phyloP scores from a whole-genome alignment of 23 tunicate species.

The Styela plicata region DNA sequence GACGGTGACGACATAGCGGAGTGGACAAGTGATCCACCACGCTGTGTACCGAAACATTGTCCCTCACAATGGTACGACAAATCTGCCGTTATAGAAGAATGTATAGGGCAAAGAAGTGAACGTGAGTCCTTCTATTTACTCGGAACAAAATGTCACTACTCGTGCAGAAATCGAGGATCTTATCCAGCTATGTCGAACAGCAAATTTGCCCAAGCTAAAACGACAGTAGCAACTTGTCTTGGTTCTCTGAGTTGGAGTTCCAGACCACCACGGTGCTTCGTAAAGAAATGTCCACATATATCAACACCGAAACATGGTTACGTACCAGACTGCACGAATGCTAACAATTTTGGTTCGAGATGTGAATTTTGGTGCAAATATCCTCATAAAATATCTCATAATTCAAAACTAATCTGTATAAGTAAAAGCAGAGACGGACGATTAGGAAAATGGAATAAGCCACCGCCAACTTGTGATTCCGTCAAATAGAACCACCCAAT shows the following conservation, averaged over 20 bases:
- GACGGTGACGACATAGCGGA: constrained; percentile 19
- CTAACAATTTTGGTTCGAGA: neutral
- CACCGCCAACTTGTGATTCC: neutral
- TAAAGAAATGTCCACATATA: neutral
- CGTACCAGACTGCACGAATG: neutral
- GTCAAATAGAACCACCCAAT: neutral
- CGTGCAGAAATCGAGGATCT: neutral
- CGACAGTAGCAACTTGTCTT: neutral
- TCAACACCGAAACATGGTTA: neutral
- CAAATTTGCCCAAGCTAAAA: neutral
- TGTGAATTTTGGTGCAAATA: neutral
- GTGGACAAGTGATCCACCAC: constrained; percentile 20
- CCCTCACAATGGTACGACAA: neutral
- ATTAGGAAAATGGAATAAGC: neutral
- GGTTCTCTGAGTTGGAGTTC: neutral
- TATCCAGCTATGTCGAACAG: neutral
- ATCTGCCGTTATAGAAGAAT: neutral
- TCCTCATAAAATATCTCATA: neutral
- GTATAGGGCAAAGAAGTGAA: neutral
- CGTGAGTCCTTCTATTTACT: neutral
- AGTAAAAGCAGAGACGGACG: neutral
- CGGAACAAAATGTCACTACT: neutral
- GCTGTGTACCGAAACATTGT: constrained; percentile 11
- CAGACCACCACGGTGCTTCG: neutral
- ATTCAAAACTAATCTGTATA: neutral